phyloP scores from a whole-genome alignment of 37 sponge, comb jelly and placozoan genomes.

The Crambe crambe region DNA sequence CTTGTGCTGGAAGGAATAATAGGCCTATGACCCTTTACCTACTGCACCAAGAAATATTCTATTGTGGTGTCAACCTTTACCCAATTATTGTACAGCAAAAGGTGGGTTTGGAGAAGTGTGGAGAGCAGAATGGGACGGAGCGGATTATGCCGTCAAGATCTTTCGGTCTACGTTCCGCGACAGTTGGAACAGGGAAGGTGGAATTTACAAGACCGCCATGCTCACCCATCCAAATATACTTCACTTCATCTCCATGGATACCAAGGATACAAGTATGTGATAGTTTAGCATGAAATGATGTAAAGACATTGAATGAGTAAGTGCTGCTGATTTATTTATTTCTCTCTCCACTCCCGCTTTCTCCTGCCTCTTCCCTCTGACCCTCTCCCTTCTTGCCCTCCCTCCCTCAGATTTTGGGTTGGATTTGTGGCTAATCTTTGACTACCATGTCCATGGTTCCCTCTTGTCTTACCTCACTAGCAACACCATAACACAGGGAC shows the following conservation, averaged over 20 bases:
- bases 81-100: constrained; percentile 18
- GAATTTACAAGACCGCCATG: constrained; percentile 79
- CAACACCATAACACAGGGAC: constrained; percentile 9
- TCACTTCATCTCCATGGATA: constrained; percentile 72
- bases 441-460: constrained; percentile 92
- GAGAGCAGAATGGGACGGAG: constrained; percentile 68
- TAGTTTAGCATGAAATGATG: no score
- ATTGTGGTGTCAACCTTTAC: neutral
- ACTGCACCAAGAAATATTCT: neutral
- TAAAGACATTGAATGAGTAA: no score
- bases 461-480: constrained; percentile 83
- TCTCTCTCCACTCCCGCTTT: no score
- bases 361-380: no score
- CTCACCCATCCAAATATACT: constrained; percentile 90
- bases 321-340: neutral
- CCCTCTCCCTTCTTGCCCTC: no score
- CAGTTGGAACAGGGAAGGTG: constrained; percentile 83
- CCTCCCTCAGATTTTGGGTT: constrained; percentile 19
- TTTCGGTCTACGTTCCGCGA: constrained; percentile 72
- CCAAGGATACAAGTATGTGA: constrained; percentile 8
- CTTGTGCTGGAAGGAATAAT: no score
- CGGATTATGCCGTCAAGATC: constrained; percentile 88
- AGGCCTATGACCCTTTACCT: neutral
- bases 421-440: constrained; percentile 92
- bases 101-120: constrained; percentile 85